These are phyloP conservation scores for Cyprinella venusta DNA, from an alignment of 2,797 vertebrate genomes.

Conservation along the genomic window DNA sequence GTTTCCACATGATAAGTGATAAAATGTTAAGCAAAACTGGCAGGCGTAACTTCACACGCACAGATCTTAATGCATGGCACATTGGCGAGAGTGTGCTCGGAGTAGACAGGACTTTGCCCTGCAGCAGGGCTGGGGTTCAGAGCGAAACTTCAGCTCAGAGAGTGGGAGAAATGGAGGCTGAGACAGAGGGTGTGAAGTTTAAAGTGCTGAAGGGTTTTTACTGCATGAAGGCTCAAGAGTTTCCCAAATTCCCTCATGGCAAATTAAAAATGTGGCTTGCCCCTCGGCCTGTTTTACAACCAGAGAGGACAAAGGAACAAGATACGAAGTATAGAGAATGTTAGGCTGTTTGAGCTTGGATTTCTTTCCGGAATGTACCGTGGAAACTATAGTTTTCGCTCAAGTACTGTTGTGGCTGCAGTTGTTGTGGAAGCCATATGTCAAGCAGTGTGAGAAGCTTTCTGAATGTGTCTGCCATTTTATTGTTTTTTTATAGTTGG, in stretches of 20 bases:
- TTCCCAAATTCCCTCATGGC: conserved; percentile 24
- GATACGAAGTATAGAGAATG: neutral
- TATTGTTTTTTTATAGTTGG: too few species aligned
- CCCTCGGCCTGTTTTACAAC: conserved; percentile 24
- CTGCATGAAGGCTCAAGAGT: conserved; percentile 5
- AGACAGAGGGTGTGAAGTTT: conserved; percentile 43
- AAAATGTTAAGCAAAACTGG: conserved; percentile 42
- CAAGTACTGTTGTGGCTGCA: too few species aligned
- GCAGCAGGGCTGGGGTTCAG: conserved; percentile 22
- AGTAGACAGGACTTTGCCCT: conserved; percentile 42
- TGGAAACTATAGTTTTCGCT: neutral
- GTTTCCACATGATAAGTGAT: conserved; percentile 44
- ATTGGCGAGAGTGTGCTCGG: conserved; percentile 20
- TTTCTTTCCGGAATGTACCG: neutral
- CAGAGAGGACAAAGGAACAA: neutral
- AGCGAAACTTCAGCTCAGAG: conserved; percentile 15
- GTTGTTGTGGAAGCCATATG: neutral
- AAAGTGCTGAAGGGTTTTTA: conserved; percentile 32
- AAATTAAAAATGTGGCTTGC: conserved; percentile 35
- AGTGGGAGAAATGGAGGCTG: conserved; percentile 28
- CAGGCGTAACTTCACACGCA: conserved; percentile 30
- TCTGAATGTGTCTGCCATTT: too few species aligned
- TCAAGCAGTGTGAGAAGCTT: neutral
- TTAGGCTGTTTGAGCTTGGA: neutral
- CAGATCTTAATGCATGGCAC: conserved; percentile 20